Base-by-base conservation (phyloP, 2,888 invertebrate species). In the Cataglyphis cursor region DNA sequence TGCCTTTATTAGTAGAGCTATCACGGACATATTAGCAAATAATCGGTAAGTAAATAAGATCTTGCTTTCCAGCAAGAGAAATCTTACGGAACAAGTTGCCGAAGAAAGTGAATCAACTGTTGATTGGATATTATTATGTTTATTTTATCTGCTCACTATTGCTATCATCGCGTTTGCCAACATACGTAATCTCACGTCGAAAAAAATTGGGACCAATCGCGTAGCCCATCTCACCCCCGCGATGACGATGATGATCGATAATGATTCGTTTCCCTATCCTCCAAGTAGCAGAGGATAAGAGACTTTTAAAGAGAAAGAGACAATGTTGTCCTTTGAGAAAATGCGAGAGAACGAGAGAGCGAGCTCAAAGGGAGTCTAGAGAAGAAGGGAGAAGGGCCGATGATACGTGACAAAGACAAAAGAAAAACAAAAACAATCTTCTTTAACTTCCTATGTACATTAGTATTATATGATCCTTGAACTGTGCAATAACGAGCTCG, bases 381-480 rank as follows among this genome's bases (percentile, higher is more conserved):
- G 70, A 28, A 12, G 9, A 41, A 41, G 12, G 4, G 24, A 10
- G 54, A 35, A 2, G 6, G 18, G 2, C n/a, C 48, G 10, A 44
- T 31, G 21, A 59, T 44, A 70, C 38, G 70, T 44, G 72, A 75
- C 24, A 51, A 66, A 75, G n/a, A 35, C 15, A 9, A 70, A 59
- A 21, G 12, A 31, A 51, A 51, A 24, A 54, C 0, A 24, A 57
- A 5, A 24, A 15, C n/a, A 18, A 4, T 41, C 68, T 81, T 38
- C 57, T 61, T 82, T 85, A 38, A 61, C 72, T 61, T 82, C 80
- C 83, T 81, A 75, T 84, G 88, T 89, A 89, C 86, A 73, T 89
- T 89, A 89, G 88, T 89, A 89, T 89, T 89, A 88, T 87, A 84
- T 89, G 86, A 89, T 86, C 84, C 28, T 89, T 72, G 73, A 88